Percentiles rank a stretch among this genome's conserved stretches.
These are phyloP conservation scores for Troglohyphantes excavatus DNA, from an alignment of 2,888 invertebrate species.

Conservation along the genomic window DNA sequence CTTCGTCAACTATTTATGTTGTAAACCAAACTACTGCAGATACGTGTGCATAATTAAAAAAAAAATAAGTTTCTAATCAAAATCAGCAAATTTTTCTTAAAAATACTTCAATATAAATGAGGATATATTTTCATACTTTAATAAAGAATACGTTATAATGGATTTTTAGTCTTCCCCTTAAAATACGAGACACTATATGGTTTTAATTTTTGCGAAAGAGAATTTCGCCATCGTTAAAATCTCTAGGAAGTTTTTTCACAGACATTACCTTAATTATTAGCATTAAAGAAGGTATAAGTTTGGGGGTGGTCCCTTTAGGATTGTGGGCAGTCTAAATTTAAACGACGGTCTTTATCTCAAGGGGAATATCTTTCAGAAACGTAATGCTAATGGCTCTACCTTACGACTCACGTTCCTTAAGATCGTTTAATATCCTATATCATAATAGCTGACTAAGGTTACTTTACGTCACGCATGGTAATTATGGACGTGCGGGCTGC, in stretches of 20 bases:
- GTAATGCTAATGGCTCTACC: conserved; percentile 73
- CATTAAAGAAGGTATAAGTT: conserved; percentile 39
- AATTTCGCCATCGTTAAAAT: conserved; percentile 36
- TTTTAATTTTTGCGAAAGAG: conserved; percentile 27
- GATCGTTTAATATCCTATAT: conserved; percentile 76
- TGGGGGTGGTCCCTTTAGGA: conserved; percentile 47
- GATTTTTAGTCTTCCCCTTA: conserved; percentile 11
- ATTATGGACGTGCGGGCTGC: conserved; percentile 71
- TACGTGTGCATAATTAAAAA: not conserved
- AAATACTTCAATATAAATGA: conserved; percentile 8
- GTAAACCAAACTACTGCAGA: not conserved
- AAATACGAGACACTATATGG: not conserved
- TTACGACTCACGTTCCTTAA: conserved; percentile 69
- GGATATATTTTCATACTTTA: not conserved
- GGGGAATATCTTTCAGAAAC: conserved; percentile 72
- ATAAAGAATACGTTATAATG: not conserved
- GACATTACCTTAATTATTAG: conserved; percentile 41
- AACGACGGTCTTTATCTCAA: conserved; percentile 69
- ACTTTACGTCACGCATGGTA: conserved; percentile 71
- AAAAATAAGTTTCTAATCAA: not conserved
- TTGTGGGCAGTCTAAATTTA: conserved; percentile 58
- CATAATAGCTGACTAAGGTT: conserved; percentile 73
- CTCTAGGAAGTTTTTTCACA: conserved; percentile 11
- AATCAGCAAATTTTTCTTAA: not conserved
- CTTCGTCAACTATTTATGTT: not conserved